phyloP scores from a whole-genome alignment of 1,140 invertebrate species.

The Uloborus diversus region DNA sequence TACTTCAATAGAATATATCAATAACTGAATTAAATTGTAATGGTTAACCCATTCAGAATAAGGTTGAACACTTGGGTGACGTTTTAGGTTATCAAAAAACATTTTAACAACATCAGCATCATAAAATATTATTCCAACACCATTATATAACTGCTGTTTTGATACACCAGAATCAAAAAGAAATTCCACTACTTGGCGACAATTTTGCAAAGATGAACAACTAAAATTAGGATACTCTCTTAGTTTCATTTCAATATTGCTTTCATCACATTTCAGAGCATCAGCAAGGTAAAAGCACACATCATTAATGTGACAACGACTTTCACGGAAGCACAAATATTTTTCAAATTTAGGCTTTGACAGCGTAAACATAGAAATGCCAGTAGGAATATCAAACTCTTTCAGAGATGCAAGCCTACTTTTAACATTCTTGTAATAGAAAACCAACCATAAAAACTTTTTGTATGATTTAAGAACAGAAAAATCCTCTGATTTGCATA shows the following conservation, averaged over 20 bases:
- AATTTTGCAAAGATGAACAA: background rate
- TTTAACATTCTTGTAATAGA: background rate
- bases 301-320: background rate
- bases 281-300: background rate
- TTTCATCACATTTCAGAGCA: background rate
- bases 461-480: constrained; percentile 10
- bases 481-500: constrained; percentile 9
- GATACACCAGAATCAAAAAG: background rate
- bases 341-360: constrained; percentile 1
- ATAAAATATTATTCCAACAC: constrained; percentile 11
- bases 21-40: constrained; percentile 10
- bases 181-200: background rate
- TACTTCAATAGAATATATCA: constrained; percentile 23
- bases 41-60: background rate
- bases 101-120: background rate
- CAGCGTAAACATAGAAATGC: background rate
- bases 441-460: constrained; percentile 27
- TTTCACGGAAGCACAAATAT: background rate
- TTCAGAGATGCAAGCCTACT: background rate
- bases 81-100: background rate
- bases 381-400: background rate
- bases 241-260: background rate
- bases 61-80: background rate
- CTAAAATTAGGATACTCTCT: background rate
- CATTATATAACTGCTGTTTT: constrained; percentile 9